Base-by-base conservation (phyloP, 2,888 invertebrate genomes). In the Desoria tigrina region DNA sequence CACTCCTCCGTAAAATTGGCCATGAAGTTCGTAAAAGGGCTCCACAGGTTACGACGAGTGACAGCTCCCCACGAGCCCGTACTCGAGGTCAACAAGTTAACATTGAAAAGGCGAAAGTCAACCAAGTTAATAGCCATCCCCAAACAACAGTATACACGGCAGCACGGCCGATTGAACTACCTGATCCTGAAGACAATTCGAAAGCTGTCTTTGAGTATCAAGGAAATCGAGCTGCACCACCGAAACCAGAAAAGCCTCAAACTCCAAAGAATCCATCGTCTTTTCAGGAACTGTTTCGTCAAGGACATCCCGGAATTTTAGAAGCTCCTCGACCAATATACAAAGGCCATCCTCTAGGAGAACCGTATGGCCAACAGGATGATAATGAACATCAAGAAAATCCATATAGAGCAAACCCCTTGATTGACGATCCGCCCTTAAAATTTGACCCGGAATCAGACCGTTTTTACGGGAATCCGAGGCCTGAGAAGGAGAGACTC, bases 381-480 rank as follows among this genome's bases (percentile, higher is more conserved):
- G 61, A 37, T 2, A 24, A 4, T 14, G 51, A 51, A 51, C 3
- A 51, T 11, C 24, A 51, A 21, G 55, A 55, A 1, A 70, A 53
- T 57, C 61, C 65, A 18, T 70, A 60, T 39, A 42, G 45, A 3
- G 53, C 58, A 28, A 49, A 70, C 42, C 70, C 70, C 2, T 42
- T 67, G 28, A 42, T 24, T 11, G 70, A 70, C 49, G 70, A 70
- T 2, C 60, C 61, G 2, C 70, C 70, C 2, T 27, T 63, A 23
- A 70, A 65, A 65, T 70, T 67, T 63, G 70, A 70, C 39, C 70
- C 67, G 1, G 65, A 65, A 42, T 70, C 70, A 2, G 70, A 70
- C 62, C 55, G 70, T 0, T 70, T 65, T 63, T 70, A 70, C 55
- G 70, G 70, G 1, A 57, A 67, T 16, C 70, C 70, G 1, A 26